Base-by-base conservation (phyloP, 2,888 invertebrate genomes). In the Branchellion lobata region DNA sequence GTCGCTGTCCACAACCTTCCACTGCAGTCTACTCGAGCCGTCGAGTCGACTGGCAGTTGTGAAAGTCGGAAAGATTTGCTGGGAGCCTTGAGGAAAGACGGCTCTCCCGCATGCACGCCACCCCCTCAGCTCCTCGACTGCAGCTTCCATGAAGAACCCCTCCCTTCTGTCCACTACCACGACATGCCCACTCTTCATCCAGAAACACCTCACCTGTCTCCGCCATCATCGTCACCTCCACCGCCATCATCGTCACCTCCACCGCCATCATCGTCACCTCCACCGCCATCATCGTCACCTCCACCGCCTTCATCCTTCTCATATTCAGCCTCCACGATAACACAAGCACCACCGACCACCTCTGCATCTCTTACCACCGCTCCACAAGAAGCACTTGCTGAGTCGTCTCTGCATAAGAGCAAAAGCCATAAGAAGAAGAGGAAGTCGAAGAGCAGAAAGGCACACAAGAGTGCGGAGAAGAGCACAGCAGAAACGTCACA, bases 111-210 rank as follows among this genome's bases (percentile, higher is more conserved):
- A 3, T 57, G n/a, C 24, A 57, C 61, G 24, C 61, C 61, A 18
- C 61, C 61, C 3, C 61, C 61, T 14, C 21, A 57, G 21, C 61
- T 57, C 3, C 61, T 57, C 24, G 24, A 57, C 24, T 57, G 61
- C 24, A 57, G 61, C 24, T 24, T 57, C 61, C 61, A 57, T n/a
- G 61, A 57, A 24, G 61, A 57, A 8, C 14, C 8, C 21, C n/a
- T 24, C 61, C 8, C 14, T n/a, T 14, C 5, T 14, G 5, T 14
- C 8, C 40, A 5, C 40, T 5, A 40, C 14, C 40, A 5, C 40
- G 61, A 57, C 61, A 57, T 57, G 61, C 61, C 61, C 14, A 57
- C 61, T n/a, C 61, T 57, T 3, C 61, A 14, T 24, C 61, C 61
- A 3, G 61, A 57, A n/a, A 57, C 61, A 8, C 61, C 61, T 24